Evolutionary conservation across 2,888 invertebrate genomes (phyloP).

Genomic region (Rhodophaea formosa): DNA sequence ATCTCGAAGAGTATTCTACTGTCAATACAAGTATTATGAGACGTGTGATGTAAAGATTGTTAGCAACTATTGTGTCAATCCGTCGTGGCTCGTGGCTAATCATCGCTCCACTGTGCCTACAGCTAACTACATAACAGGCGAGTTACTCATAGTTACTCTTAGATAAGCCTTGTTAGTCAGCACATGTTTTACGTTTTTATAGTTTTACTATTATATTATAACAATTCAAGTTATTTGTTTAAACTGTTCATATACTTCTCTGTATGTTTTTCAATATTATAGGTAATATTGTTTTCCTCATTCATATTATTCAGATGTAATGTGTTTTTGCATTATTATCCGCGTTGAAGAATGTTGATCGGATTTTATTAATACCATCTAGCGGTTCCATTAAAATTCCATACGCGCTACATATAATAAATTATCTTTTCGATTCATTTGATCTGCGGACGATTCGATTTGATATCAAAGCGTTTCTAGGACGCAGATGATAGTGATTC

Average conservation of each 20-base stretch:
- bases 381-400: slow-evolving; percentile 39
- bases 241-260: background rate
- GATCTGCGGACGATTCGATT: slow-evolving; percentile 31
- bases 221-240: background rate
- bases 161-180: slow-evolving; percentile 51
- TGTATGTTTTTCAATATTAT: background rate
- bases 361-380: slow-evolving; percentile 29
- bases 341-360: slow-evolving; percentile 13
- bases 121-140: slow-evolving; percentile 19
- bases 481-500: slow-evolving; percentile 25
- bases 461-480: slow-evolving; percentile 45
- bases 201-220: slow-evolving; percentile 10
- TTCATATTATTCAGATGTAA: background rate
- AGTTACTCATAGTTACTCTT: slow-evolving; percentile 49
- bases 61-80: slow-evolving; percentile 28
- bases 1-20: slow-evolving; percentile 22
- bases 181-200: slow-evolving; percentile 26
- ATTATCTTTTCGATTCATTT: slow-evolving; percentile 27
- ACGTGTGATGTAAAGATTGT: slow-evolving; percentile 2
- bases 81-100: slow-evolving; percentile 26
- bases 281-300: background rate
- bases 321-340: background rate
- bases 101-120: slow-evolving; percentile 20
- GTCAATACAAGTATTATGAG: slow-evolving; percentile 8
- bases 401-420: slow-evolving; percentile 12